Base-by-base conservation (phyloP, 2,113 vertebrate genomes). In the Sander vitreus region DNA sequence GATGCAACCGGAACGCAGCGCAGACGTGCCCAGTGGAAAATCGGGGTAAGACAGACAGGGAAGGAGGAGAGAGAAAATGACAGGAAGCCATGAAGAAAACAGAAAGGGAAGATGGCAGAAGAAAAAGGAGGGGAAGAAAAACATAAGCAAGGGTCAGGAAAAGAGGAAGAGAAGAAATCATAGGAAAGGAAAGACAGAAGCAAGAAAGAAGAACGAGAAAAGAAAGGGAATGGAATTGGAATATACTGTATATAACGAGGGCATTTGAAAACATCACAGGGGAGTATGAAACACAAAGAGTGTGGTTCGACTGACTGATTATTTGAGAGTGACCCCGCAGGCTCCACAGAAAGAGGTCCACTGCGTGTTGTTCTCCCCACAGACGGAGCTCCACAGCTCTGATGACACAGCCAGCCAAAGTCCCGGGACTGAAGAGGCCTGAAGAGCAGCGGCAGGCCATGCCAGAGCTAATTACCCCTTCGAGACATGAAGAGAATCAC, bases 391-490 rank as follows among this genome's bases (percentile, higher is more conserved):
- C 27, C 0, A 14, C 2, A n/a, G 63, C 77, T 79, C 72, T 67
- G 85, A 81, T 65, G 85, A 88, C 77, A 80, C 73, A 80, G 75
- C 30, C 84, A 72, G 84, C 33, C 33, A 23, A 43, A 82, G 87
- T 87, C 87, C 87, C 55, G 2, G 81, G 85, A 74, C 86, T 60
- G 80, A 39, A 70, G 64, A 81, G 81, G 87, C 85, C 86, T 76
- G 85, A 23, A 43, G 75, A 84, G 86, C 87, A 84, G 43, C 53
- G 83, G 73, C 89, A 85, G 90, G 91, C 71, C 86, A 81, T 12
- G 64, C 63, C 81, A 84, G 45, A 69, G 88, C 82, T 94, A 93
- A 93, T 92, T 90, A 93, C 82, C 84, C 89, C 88, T 91, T 77
- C 47, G 93, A 92, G 91, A 92, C 87, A 80, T 75, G 82, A 84